Percentiles rank a stretch among this genome's conserved stretches.
Conservation (phyloP, 92 coral and sea anemone genomes). For the Epizoanthus stellaris region DNA sequence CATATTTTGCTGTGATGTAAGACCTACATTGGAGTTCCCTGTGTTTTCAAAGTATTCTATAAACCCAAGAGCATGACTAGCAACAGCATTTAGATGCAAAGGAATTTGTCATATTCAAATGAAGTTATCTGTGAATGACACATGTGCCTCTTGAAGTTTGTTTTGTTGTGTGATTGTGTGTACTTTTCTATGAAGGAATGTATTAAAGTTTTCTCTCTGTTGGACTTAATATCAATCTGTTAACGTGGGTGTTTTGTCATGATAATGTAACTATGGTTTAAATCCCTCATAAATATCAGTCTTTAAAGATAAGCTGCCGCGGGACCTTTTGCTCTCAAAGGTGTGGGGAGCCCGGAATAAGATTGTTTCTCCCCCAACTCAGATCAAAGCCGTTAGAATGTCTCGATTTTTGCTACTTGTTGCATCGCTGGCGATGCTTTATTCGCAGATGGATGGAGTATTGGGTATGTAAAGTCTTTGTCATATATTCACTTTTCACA, state of each 20-base stretch:
- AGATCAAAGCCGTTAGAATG: neutral
- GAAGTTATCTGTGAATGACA: neutral
- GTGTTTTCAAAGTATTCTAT: too few relatives aligned
- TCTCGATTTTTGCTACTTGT: neutral
- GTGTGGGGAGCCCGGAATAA: neutral
- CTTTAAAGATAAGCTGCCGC: conserved; percentile 2
- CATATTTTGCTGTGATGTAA: too few relatives aligned
- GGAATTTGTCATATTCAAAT: conserved; percentile 31
- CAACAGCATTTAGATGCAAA: conserved; percentile 17
- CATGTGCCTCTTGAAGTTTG: conserved; percentile 9
- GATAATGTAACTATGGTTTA: conserved; percentile 9
- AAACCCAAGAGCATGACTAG: too few relatives aligned
- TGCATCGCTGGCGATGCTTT: conserved; percentile 17
- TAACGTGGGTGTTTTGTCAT: conserved; percentile 36
- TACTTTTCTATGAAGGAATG: conserved; percentile 21
- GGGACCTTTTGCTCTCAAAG: neutral
- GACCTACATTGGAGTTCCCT: too few relatives aligned
- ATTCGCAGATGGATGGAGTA: neutral
- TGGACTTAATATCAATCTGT: neutral
- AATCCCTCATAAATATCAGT: neutral
- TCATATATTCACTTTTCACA: too few relatives aligned
- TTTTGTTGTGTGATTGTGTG: neutral
- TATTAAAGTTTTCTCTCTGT: neutral
- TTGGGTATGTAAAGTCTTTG: neutral
- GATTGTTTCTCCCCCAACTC: neutral